Evolutionary conservation across 2,113 vertebrate species (phyloP), one percentile per base, ranked within the genome.

Genomic region (Oostethus manadensis): DNA sequence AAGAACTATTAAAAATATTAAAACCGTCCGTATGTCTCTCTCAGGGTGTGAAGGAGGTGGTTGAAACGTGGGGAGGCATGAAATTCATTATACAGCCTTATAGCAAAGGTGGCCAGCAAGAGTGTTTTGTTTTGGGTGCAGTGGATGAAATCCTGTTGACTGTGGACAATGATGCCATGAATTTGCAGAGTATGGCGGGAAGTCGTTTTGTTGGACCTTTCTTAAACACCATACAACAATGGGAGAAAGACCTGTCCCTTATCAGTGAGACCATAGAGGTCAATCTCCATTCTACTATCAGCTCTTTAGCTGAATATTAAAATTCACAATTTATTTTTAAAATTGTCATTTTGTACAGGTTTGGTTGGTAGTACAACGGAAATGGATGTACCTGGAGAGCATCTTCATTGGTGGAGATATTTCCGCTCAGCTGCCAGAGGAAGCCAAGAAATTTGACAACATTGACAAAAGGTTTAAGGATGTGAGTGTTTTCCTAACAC

Each of bases 301-400:
- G 35, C 17, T 22, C 40, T 73, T 60, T 8, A 44, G 8, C 15
- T n/a, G 1, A 42, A 58, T 17, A 9, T 11, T n/a, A n/a, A 58
- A 60, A 40, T 42, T 11, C 6, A 3, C 10, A 29, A 3, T 48
- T 4, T 67, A 20, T 42, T 42, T 51, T 4, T 67, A n/a, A 40
- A 42, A n/a, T 51, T 45, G 3, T 48, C 23, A 13, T 59, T 29
- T 56, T 60, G 1, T 35, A 22, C 74, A 99, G 97, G 87, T 97
- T 18, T 98, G 94, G 95, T 77, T 94, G 89, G 68, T 91, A 22
- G 95, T 97, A 18, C 97, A 99, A 79, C 88, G 94, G 2, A 99
- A 99, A 82, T 99, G 97, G 97, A 97, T 99, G 92, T 98, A 98
- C 67, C 79, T 99, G 51, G 95, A 97, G 71, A 98, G 92, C 81